These are phyloP conservation scores for Astyanax mexicanus DNA, from an alignment of 2,797 vertebrate genomes.

Conservation along the genomic window DNA sequence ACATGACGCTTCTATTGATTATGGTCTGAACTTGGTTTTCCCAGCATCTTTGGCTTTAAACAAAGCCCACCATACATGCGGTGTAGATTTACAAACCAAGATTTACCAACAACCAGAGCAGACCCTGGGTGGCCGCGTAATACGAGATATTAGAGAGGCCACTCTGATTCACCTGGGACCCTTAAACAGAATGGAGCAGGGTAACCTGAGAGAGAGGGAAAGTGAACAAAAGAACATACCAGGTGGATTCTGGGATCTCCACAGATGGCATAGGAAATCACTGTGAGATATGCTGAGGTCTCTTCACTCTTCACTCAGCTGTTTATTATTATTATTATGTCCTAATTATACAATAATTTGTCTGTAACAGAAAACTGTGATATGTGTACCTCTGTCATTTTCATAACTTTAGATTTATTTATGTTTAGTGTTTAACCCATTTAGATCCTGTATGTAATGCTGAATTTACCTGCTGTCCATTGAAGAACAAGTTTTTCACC, in stretches of 20 bases:
- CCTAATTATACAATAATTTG: background rate
- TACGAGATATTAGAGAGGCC: constrained; percentile 59
- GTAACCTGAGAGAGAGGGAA: constrained; percentile 61
- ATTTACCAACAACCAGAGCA: constrained; percentile 21
- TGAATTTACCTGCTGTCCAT: too few species aligned
- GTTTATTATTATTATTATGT: too few species aligned
- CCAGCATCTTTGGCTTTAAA: background rate
- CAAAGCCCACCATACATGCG: background rate
- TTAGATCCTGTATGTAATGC: too few species aligned
- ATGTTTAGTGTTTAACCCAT: too few species aligned
- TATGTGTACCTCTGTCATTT: too few species aligned
- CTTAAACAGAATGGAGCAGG: constrained; percentile 59
- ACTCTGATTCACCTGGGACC: constrained; percentile 55
- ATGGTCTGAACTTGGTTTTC: background rate
- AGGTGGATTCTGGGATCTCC: constrained; percentile 62
- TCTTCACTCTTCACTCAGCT: background rate
- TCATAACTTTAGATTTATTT: too few species aligned
- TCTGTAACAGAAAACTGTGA: too few species aligned
- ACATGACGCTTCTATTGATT: constrained; percentile 8
- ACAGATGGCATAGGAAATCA: constrained; percentile 59
- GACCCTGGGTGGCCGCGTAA: constrained; percentile 68
- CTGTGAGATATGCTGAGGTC: constrained; percentile 56
- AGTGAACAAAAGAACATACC: constrained; percentile 43
- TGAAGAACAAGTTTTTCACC: too few species aligned
- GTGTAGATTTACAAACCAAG: constrained; percentile 13